phyloP scores from a whole-genome alignment of 2,888 invertebrate genomes.

The Poecilobothrus nobilitatus region DNA sequence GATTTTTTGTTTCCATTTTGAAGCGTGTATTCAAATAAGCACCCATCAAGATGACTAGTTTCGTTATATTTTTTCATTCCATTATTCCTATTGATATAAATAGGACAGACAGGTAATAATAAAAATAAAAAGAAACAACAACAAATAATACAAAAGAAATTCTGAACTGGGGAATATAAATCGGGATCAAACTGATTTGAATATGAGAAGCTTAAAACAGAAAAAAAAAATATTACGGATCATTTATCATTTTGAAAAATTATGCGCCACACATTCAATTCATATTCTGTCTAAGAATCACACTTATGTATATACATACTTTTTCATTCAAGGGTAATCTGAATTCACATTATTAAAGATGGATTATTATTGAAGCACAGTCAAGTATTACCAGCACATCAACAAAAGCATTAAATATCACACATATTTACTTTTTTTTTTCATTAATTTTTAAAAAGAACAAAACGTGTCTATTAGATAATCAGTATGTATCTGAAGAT shows the following conservation, averaged over 20 bases:
- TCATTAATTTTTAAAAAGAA: background rate
- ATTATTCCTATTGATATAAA: background rate
- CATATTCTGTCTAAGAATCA: background rate
- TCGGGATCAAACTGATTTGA: background rate
- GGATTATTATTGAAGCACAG: too few species aligned
- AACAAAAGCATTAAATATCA: too few species aligned
- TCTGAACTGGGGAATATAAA: background rate
- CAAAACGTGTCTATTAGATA: background rate
- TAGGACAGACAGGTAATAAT: background rate
- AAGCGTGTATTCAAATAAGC: too few species aligned
- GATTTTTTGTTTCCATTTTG: too few species aligned
- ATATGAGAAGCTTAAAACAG: background rate
- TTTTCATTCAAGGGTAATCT: too few species aligned
- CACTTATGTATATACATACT: background rate
- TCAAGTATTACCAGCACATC: too few species aligned
- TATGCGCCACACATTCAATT: background rate
- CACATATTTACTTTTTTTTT: background rate
- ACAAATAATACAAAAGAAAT: background rate
- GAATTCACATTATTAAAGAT: too few species aligned
- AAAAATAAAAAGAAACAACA: background rate
- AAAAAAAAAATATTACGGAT: background rate
- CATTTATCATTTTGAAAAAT: constrained; percentile 1
- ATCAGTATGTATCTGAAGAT: background rate
- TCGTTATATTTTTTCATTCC: background rate
- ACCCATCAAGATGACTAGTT: too few species aligned